A percentile compares a stretch with the other conserved stretches of the same genome.
Evolutionary conservation across 2,888 invertebrate species (phyloP).

Genomic region (Rhagonycha lutea): DNA sequence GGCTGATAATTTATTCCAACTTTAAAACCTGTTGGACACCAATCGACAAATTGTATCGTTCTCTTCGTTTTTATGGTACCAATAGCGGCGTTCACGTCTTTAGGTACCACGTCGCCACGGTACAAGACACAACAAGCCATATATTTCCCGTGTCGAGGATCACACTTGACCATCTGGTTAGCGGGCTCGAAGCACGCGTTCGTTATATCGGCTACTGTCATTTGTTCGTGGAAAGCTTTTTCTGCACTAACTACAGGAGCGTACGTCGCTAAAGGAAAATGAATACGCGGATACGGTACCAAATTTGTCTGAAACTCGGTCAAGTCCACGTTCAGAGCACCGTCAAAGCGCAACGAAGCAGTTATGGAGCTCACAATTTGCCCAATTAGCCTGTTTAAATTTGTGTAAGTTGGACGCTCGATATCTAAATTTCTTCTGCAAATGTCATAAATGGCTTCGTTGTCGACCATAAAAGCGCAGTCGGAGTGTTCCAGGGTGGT

Average conservation of each 20-base stretch:
- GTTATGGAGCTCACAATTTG: constrained; percentile 62
- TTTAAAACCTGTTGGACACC: constrained; percentile 54
- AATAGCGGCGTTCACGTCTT: constrained; percentile 62
- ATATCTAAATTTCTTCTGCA: constrained; percentile 65
- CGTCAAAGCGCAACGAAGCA: constrained; percentile 63
- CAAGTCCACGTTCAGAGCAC: constrained; percentile 64
- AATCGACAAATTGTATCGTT: constrained; percentile 51
- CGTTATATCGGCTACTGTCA: constrained; percentile 63
- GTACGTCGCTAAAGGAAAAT: constrained; percentile 63
- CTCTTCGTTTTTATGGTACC: constrained; percentile 63
- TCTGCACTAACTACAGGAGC: constrained; percentile 63
- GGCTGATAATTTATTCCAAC: constrained; percentile 59
- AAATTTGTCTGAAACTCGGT: constrained; percentile 65
- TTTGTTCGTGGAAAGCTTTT: constrained; percentile 63
- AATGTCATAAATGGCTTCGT: constrained; percentile 57
- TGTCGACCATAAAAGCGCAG: constrained; percentile 63
- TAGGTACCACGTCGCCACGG: constrained; percentile 52
- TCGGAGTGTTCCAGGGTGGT: constrained; percentile 65
- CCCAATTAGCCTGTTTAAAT: constrained; percentile 65
- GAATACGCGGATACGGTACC: constrained; percentile 65
- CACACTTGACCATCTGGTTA: constrained; percentile 64
- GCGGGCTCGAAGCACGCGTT: constrained; percentile 67
- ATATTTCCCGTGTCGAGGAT: constrained; percentile 60
- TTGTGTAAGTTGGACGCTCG: constrained; percentile 65
- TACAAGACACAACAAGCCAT: constrained; percentile 64